Base-by-base conservation (phyloP, 2,888 invertebrate species). In the Myathropa florea region DNA sequence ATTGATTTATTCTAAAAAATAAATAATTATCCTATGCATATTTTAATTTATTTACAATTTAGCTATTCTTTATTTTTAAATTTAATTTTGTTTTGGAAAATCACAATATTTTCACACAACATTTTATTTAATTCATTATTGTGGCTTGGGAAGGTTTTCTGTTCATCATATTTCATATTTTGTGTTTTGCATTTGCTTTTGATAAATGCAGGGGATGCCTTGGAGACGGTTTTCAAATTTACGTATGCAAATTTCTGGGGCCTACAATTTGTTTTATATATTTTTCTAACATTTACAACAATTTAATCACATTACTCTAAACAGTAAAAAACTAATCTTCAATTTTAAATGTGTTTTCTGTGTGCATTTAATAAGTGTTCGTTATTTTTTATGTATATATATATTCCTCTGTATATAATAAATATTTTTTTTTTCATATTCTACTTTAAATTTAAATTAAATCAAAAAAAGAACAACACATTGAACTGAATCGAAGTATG, bases 361-460 rank as follows among this genome's bases (percentile, higher is more conserved):
- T 83, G 77, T 83, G 83, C 65, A 83, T 85, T 85, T 83, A 82
- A 88, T 88, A 79, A 84, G 83, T 88, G 83, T 72, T 75, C 77
- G 77, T 76, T 80, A 23, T 23, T 39, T 55, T 14, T 24, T 73
- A 39, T 82, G 63, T 71, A 39, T 72, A 67, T 76, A 63, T 81
- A 77, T 71, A 28, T 30, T 81, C 26, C 55, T 82, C 33, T 73
- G 64, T 78, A 78, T 76, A 71, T 77, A 55, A 81, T 88, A 70
- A 85, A 76, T 81, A 73, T 71, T 65, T 70, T 33, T 39, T 70
- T 63, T 73, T 86, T 70, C n/a, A 39, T 71, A 72, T 76, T 83
- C 71, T 83, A 76, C 26, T 68, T 79, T 12, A 77, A 73, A 53
- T 39, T 21, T 26, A 64, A 63, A 28, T 30, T 36, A 46, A 36